Evolutionary conservation across 2,888 invertebrate species (phyloP), one percentile per base, ranked within the genome.

Genomic region (Spilarctia lutea): DNA sequence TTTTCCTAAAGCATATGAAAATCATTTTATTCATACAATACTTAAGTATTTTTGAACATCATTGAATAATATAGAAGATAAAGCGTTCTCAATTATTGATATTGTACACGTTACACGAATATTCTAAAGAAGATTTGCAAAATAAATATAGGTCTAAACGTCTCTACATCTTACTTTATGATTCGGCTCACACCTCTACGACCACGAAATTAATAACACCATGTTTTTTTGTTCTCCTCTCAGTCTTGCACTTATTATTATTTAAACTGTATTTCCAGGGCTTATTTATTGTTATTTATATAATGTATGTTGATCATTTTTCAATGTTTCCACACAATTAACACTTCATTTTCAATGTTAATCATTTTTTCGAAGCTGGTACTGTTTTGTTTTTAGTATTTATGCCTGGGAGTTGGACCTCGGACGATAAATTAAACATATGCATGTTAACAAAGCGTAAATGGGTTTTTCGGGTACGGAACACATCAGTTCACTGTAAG

Each of bases 211-310:
- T 95, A 96, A 96, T 96, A 95, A 94, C 94, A 93, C 93, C 92
- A 93, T 93, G 94, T 93, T 95, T 95, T 96, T 95, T 95, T 94
- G 92, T 94, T 94, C 91, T 93, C 94, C 91, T 94, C 93, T 91
- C 90, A 89, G 89, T 93, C 92, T 92, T 94, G 94, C 93, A 94
- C 94, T 95, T 96, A 94, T 95, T 95, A 95, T 95, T 95, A 94
- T 94, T 96, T 95, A 95, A 95, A 94, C 95, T 94, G 94, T 94
- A 94, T 94, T 94, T 94, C 92, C 93, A 93, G 90, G 79, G 87
- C 90, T 94, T 95, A 95, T 95, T 96, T 96, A 95, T 95, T 92
- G 94, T 92, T 96, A 95, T 95, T 96, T 95, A 95, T 95, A 95
- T 95, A 95, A 95, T 94, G 93, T 95, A 96, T 95, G 95, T 93